Conservation (phyloP, 2,888 invertebrate species). For the Nephrocerus scutellatus region DNA sequence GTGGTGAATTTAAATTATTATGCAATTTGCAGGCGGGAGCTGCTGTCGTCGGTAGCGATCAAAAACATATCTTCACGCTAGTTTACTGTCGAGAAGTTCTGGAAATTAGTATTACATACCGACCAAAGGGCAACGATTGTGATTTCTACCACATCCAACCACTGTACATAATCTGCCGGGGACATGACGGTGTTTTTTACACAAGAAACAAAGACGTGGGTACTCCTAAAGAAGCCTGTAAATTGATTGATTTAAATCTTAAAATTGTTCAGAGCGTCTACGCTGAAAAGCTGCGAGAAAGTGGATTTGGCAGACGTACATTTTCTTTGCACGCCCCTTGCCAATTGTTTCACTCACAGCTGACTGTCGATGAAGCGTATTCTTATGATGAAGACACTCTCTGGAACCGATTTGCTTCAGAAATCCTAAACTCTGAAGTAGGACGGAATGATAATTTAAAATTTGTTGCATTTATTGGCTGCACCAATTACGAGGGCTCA, state of each 20-base stretch:
- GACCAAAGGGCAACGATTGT: conserved; percentile 20
- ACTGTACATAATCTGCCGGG: conserved; percentile 74
- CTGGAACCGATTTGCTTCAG: conserved; percentile 76
- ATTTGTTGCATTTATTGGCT: conserved; percentile 83
- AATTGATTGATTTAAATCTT: conserved; percentile 67
- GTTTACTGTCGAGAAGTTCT: too few species aligned
- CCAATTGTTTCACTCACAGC: conserved; percentile 63
- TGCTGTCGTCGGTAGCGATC: too few species aligned
- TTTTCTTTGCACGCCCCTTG: conserved; percentile 74
- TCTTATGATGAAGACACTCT: conserved; percentile 69
- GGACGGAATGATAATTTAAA: conserved; percentile 60
- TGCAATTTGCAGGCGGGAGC: conserved; percentile 30
- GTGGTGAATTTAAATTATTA: conserved; percentile 39
- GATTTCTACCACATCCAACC: conserved; percentile 49
- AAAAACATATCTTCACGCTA: too few species aligned
- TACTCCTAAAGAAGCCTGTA: conserved; percentile 57
- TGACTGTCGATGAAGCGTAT: conserved; percentile 64
- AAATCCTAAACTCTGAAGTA: conserved; percentile 66
- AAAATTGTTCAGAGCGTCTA: conserved; percentile 78
- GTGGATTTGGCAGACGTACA: conserved; percentile 65
- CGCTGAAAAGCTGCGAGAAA: conserved; percentile 78
- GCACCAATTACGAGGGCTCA: conserved; percentile 69
- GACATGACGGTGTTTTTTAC: conserved; percentile 73
- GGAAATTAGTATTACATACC: neutral
- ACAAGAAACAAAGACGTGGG: conserved; percentile 43